These are phyloP conservation scores for Actinemys pallida DNA, from an alignment of 2,113 vertebrate species.

Conservation along the genomic window DNA sequence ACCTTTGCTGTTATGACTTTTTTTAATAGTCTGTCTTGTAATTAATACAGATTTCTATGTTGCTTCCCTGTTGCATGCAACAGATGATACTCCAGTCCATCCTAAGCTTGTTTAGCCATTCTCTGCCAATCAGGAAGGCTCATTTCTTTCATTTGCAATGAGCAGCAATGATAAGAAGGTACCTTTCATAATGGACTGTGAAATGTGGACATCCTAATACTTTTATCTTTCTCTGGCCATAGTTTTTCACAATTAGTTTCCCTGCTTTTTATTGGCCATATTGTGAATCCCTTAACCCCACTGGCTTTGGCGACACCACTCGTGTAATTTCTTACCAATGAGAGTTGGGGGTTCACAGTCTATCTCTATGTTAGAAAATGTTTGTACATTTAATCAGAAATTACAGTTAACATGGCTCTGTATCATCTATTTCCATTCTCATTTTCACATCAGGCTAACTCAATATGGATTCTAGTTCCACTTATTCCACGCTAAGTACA, in stretches of 20 bases:
- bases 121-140: slow-evolving; percentile 22
- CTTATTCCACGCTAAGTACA: neutral
- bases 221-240: slow-evolving; percentile 50
- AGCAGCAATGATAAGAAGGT: slow-evolving; percentile 57
- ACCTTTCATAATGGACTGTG: slow-evolving; percentile 56
- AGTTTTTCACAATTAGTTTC: slow-evolving; percentile 41
- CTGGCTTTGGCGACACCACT: neutral
- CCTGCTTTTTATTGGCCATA: neutral
- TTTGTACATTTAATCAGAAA: neutral
- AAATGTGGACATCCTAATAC: slow-evolving; percentile 51
- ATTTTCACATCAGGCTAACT: neutral
- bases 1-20: rapidly evolving
- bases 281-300: neutral
- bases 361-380: neutral
- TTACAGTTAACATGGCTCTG: neutral
- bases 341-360: neutral
- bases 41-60: slow-evolving; percentile 7
- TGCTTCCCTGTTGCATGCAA: neutral
- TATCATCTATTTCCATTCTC: neutral
- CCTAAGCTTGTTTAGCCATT: slow-evolving; percentile 55
- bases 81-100: slow-evolving; percentile 35
- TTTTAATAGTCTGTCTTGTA: neutral
- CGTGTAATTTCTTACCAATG: neutral
- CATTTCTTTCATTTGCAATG: slow-evolving; percentile 59
- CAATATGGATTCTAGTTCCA: neutral